Conservation (phyloP, 2,888 invertebrate genomes). For the Apocheima hispidaria region DNA sequence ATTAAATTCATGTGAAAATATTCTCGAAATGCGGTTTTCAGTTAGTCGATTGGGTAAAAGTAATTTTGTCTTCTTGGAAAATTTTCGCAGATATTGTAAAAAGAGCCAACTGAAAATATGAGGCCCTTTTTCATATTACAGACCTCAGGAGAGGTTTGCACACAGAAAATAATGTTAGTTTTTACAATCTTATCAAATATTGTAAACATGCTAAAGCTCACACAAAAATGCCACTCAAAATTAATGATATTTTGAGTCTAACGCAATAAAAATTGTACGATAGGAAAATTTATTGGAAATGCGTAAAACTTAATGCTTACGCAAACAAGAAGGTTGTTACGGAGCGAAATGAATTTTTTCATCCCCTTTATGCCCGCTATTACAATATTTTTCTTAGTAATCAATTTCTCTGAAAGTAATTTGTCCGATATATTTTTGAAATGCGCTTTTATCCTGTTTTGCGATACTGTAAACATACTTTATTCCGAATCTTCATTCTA, state of each 20-base stretch:
- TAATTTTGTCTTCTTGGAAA: neutral
- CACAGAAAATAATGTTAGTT: neutral
- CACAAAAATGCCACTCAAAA: conserved; percentile 24
- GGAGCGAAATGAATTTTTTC: conserved; percentile 46
- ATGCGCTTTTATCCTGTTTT: conserved; percentile 22
- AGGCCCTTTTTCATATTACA: neutral
- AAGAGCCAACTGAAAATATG: neutral
- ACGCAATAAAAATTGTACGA: conserved; percentile 42
- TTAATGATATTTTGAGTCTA: conserved; percentile 27
- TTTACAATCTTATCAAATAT: conserved; percentile 5
- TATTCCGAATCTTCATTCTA: no score
- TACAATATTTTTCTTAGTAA: conserved; percentile 45
- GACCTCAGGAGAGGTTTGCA: neutral
- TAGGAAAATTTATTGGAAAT: conserved; percentile 55
- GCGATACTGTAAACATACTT: conserved; percentile 18
- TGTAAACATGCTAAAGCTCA: conserved; percentile 11
- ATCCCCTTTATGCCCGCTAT: conserved; percentile 42
- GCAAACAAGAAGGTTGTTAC: conserved; percentile 44
- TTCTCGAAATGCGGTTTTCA: neutral
- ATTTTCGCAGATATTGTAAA: conserved; percentile 4
- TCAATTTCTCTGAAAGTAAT: conserved; percentile 42
- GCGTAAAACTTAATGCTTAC: conserved; percentile 52
- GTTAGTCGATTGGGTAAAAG: neutral
- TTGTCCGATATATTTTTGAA: conserved; percentile 32
- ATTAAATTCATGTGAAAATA: neutral